Base-by-base conservation (phyloP, 2,888 invertebrate genomes). In the Myopa testacea region DNA sequence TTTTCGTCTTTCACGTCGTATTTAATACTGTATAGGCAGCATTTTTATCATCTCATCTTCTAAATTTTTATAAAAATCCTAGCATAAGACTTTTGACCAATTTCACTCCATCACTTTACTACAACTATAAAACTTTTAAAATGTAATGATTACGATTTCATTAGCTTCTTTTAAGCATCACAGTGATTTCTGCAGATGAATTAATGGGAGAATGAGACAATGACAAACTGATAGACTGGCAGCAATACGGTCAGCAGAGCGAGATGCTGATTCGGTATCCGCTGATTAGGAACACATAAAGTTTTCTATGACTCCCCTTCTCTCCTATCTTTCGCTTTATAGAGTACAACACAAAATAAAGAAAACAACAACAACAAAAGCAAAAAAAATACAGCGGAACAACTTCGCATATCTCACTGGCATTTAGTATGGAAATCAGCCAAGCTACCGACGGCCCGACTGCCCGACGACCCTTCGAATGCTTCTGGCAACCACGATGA, bases 401-500 rank as follows among this genome's bases (percentile, higher is more conserved):
- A 55, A n/a, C 55, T 55, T 55, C 55, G 55, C 14, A 55, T 55
- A 55, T 55, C 55, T 55, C 55, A 45, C 3, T n/a, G 55, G 8
- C 55, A 8, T n/a, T 55, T n/a, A 55, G 55, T 55, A 55, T 55
- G 55, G 55, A 55, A 55, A 55, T 55, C 65, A 34, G 62, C 8
- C 62, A 34, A n/a, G 58, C 58, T 10, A 58, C 58, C 58, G 65
- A 26, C 37, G 34, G 37, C 38, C 65, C 58, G 65, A 26, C 37
- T 3, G 37, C 38, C 65, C 3, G 14, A 34, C 65, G 37, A 26
- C 26, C 63, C 26, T 60, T 63, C 34, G 40, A 38, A 40, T 52
- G 70, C 70, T 50, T 37, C 37, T 70, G 55, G 52, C 69, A 69
- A 50, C 52, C 26, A 26, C 4, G 45, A 69, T 10, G 12, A 37